Conservation (phyloP, 1,140 invertebrate genomes). For the Rhopalosiphum padi region DNA sequence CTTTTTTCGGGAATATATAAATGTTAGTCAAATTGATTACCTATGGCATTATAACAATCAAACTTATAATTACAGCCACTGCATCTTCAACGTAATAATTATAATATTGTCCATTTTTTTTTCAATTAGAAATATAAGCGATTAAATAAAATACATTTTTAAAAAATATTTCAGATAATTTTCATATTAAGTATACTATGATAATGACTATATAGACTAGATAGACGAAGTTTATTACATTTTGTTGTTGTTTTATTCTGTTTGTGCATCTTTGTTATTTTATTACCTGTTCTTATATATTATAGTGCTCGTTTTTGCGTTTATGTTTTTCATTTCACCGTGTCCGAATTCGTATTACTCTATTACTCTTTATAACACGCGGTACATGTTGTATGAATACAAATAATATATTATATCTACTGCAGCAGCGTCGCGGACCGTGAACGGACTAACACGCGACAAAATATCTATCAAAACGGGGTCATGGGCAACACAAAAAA, state of each 20-base stretch:
- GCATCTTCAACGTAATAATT: no score
- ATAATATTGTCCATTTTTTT: no score
- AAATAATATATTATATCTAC: background rate
- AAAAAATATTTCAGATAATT: background rate
- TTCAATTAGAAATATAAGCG: no score
- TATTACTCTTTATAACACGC: background rate
- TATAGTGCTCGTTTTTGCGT: background rate
- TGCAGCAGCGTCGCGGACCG: background rate
- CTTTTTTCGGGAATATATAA: no score
- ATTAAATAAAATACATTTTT: background rate
- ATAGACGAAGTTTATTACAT: no score
- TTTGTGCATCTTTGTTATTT: background rate
- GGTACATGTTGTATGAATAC: background rate
- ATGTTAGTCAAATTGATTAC: no score
- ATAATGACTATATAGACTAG: background rate
- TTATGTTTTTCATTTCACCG: background rate
- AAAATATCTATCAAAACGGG: constrained; percentile 1
- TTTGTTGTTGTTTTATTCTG: no score
- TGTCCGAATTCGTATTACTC: background rate
- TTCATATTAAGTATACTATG: background rate
- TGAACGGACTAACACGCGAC: background rate
- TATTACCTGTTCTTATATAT: background rate
- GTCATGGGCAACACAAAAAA: constrained; percentile 43
- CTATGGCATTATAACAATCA: no score
- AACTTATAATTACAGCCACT: no score